phyloP scores from a whole-genome alignment of 1,140 invertebrate genomes.

The Micrasema minimum region DNA sequence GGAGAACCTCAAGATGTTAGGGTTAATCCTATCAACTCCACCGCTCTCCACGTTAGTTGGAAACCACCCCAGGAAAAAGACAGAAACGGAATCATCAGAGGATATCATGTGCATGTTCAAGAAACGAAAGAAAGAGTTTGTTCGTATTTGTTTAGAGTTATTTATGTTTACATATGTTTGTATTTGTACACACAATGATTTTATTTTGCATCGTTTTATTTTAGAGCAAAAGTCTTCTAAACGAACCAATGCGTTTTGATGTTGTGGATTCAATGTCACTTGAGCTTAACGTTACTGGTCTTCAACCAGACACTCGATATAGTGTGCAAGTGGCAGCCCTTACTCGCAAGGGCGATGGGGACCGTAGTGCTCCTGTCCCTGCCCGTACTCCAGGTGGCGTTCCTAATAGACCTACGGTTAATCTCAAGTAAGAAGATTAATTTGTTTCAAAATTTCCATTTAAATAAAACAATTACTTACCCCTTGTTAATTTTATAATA shows the following conservation, averaged over 20 bases:
- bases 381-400: constrained; percentile 94
- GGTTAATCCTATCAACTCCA: constrained; percentile 89
- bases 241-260: constrained; percentile 86
- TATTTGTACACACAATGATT: not conserved
- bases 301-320: constrained; percentile 94
- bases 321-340: constrained; percentile 93
- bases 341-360: constrained; percentile 94
- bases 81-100: constrained; percentile 94
- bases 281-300: constrained; percentile 84
- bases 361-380: constrained; percentile 82
- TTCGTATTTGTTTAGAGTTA: not conserved
- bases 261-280: constrained; percentile 81
- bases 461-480: too few relatives aligned
- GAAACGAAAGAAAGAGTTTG: constrained; percentile 86
- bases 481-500: constrained; percentile 18
- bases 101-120: constrained; percentile 95
- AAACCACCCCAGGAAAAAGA: constrained; percentile 89
- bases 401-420: constrained; percentile 86
- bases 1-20: constrained; percentile 93
- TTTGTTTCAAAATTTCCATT: too few relatives aligned
- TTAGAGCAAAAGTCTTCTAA: constrained; percentile 81
- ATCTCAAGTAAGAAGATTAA: constrained; percentile 78
- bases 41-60: constrained; percentile 92
- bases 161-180: constrained; percentile 4
- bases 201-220: too few relatives aligned